Percentiles rank a stretch among this genome's conserved stretches.
phyloP scores from a whole-genome alignment of 1,140 invertebrate genomes.

The Lanistes nyassanus region DNA sequence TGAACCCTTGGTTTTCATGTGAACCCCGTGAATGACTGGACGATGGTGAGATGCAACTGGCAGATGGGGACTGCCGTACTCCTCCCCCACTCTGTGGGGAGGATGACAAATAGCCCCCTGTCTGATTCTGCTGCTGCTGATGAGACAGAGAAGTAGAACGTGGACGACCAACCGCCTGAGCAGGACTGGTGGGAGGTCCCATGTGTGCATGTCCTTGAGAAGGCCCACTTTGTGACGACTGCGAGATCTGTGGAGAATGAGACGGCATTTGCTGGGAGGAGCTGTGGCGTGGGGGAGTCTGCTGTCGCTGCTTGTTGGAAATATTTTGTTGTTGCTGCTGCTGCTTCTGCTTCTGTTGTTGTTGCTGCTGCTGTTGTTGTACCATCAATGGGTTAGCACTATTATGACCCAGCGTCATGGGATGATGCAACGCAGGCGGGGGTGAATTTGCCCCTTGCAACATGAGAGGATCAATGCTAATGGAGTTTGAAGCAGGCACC shows the following conservation, averaged over 20 bases:
- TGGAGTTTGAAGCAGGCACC: not conserved
- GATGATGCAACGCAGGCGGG: slow-evolving; percentile 11
- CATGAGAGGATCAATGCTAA: slow-evolving; percentile 19
- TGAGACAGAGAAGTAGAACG: slow-evolving; percentile 27
- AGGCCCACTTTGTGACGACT: not conserved
- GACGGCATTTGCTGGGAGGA: not conserved
- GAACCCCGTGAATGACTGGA: slow-evolving; percentile 19
- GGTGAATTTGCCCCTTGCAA: slow-evolving; percentile 34
- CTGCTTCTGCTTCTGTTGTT: slow-evolving; percentile 20
- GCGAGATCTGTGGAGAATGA: slow-evolving; percentile 12
- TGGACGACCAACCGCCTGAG: slow-evolving; percentile 17
- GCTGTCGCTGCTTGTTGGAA: slow-evolving; percentile 14
- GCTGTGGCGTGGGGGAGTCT: slow-evolving; percentile 18
- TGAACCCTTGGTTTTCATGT: slow-evolving; percentile 20
- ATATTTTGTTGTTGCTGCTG: slow-evolving; percentile 22
- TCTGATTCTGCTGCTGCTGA: slow-evolving; percentile 19
- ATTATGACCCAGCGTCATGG: not conserved
- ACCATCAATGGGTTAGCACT: not conserved
- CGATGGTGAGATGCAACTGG: slow-evolving; percentile 23
- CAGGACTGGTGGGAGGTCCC: slow-evolving; percentile 25
- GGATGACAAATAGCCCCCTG: not conserved
- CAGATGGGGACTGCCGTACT: slow-evolving; percentile 17
- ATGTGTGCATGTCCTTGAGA: slow-evolving; percentile 5
- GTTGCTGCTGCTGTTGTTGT: not conserved
- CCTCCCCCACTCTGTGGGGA: slow-evolving; percentile 2